Evolutionary conservation across 2,113 vertebrate genomes (phyloP).

Genomic region (Seriola aureovittata): DNA sequence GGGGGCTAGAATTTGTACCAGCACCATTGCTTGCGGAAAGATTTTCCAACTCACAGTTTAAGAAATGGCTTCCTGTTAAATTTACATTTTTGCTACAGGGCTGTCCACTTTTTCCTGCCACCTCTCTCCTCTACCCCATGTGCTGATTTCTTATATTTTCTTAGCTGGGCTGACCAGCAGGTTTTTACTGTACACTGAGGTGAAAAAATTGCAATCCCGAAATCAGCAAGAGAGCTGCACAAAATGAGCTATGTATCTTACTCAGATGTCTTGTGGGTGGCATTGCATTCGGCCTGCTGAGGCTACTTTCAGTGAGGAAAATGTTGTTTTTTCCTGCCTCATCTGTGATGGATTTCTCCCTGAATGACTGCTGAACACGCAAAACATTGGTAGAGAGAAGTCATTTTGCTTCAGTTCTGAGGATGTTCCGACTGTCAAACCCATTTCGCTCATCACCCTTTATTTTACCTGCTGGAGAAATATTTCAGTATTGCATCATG

Average conservation of each 20-base stretch:
- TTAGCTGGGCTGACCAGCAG: neutral
- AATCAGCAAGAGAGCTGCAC: slow-evolving; percentile 30
- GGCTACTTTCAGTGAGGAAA: slow-evolving; percentile 5
- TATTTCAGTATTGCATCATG: neutral
- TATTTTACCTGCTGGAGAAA: slow-evolving; percentile 15
- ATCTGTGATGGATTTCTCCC: slow-evolving; percentile 37
- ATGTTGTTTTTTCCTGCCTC: neutral
- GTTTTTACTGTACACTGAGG: slow-evolving; percentile 6
- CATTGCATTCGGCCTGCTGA: slow-evolving; percentile 20
- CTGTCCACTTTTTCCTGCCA: slow-evolving; percentile 1
- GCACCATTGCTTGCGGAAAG: slow-evolving; percentile 15
- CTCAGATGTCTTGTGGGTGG: slow-evolving; percentile 27
- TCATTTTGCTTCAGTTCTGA: slow-evolving; percentile 15
- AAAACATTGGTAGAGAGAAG: slow-evolving; percentile 6
- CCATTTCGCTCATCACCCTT: slow-evolving; percentile 19
- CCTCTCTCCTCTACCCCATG: neutral
- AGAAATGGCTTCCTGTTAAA: slow-evolving; percentile 22
- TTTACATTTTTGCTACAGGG: slow-evolving; percentile 23
- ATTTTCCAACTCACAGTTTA: slow-evolving; percentile 14
- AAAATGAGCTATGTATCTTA: slow-evolving; percentile 36
- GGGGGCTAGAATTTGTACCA: slow-evolving; percentile 13
- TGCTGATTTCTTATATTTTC: slow-evolving; percentile 7
- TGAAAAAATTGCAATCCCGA: slow-evolving; percentile 18
- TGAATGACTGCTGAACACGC: slow-evolving; percentile 50
- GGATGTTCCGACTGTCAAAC: slow-evolving; percentile 20